Conservation (phyloP, 1,140 invertebrate genomes). For the Sipha flava region DNA sequence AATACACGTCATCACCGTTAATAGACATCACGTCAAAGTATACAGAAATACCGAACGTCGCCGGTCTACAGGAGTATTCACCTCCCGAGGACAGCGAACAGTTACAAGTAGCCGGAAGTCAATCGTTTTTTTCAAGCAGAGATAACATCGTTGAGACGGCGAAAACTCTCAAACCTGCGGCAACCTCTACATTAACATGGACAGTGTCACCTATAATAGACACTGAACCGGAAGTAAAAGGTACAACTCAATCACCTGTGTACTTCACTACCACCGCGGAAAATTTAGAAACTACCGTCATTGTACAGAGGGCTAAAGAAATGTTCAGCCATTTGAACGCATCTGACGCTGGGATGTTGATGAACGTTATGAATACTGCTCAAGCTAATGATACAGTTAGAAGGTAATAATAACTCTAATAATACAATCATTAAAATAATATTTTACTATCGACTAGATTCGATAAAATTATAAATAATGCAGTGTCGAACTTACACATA, state of each 20-base stretch:
- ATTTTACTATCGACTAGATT: no score
- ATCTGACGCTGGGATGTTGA: conserved; percentile 60
- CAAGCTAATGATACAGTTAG: conserved; percentile 57
- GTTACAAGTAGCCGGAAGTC: conserved; percentile 38
- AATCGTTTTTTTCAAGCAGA: conserved; percentile 40
- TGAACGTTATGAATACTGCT: conserved; percentile 70
- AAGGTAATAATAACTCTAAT: background rate
- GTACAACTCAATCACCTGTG: conserved; percentile 19
- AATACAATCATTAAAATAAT: no score
- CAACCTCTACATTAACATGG: background rate
- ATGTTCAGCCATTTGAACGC: conserved; percentile 66
- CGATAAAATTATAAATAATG: no score
- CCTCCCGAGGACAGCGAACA: conserved; percentile 37
- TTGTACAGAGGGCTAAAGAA: conserved; percentile 53
- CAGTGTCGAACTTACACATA: no score
- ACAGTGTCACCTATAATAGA: background rate
- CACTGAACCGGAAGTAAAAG: background rate
- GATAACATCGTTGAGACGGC: conserved; percentile 40
- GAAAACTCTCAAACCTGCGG: background rate
- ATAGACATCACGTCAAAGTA: background rate
- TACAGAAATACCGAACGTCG: background rate
- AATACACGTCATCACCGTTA: conserved; percentile 9
- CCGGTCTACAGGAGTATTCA: conserved; percentile 12
- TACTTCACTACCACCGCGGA: background rate
- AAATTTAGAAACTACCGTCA: conserved; percentile 43